Conservation (phyloP, 2,113 vertebrate genomes). For the Hemichromis elongatus region DNA sequence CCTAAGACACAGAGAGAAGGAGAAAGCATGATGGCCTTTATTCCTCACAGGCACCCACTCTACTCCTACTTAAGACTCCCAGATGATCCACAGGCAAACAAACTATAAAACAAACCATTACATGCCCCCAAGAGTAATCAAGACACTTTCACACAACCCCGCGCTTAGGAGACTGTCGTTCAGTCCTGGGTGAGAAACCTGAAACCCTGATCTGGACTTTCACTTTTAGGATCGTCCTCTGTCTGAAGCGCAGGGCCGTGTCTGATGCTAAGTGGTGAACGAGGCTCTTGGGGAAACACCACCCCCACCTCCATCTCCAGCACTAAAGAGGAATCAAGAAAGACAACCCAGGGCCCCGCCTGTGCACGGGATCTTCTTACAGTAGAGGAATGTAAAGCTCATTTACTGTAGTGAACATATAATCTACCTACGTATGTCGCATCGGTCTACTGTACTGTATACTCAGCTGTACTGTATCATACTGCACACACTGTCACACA, state of each 20-base stretch:
- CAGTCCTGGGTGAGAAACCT: conserved; percentile 21
- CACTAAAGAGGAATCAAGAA: conserved; percentile 21
- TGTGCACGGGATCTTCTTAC: conserved; percentile 56
- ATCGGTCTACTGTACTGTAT: conserved; percentile 65
- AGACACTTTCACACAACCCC: neutral
- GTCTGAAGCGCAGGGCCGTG: conserved; percentile 15
- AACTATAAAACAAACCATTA: conserved; percentile 23
- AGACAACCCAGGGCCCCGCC: neutral
- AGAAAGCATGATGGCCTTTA: conserved; percentile 26
- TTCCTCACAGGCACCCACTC: conserved; percentile 18
- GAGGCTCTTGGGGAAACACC: conserved; percentile 24
- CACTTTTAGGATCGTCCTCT: neutral
- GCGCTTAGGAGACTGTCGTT: conserved; percentile 19
- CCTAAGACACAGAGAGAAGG: conserved; percentile 40
- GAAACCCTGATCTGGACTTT: conserved; percentile 23
- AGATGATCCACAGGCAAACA: conserved; percentile 20
- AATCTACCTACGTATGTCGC: conserved; percentile 63
- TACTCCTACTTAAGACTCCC: conserved; percentile 25
- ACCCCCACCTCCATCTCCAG: conserved; percentile 10
- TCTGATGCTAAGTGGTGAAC: conserved; percentile 11
- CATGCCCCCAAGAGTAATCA: conserved; percentile 14
- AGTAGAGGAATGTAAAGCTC: conserved; percentile 72
- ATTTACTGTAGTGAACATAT: conserved; percentile 68
- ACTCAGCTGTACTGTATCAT: conserved; percentile 61
- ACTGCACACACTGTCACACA: conserved; percentile 62